Percentiles rank a stretch among this genome's conserved stretches.
phyloP scores from a whole-genome alignment of 2,888 invertebrate species.

The Agonopterix alstromeriana region DNA sequence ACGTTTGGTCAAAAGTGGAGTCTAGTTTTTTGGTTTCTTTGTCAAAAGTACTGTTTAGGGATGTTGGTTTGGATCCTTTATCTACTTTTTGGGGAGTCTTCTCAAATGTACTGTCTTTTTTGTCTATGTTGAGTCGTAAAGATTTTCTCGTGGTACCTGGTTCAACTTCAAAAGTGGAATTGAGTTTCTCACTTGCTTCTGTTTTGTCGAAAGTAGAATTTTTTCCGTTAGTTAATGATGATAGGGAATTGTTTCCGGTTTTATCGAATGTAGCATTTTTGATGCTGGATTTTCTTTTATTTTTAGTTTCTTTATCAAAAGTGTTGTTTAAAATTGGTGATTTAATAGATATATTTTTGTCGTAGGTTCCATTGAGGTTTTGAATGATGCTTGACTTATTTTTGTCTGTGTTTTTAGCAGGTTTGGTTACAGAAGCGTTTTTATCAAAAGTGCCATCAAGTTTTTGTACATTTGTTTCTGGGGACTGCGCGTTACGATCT shows the following conservation, averaged over 20 bases:
- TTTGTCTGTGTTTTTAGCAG: background rate
- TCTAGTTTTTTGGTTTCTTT: conserved; percentile 18
- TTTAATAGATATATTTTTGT: background rate
- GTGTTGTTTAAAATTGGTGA: conserved; percentile 12
- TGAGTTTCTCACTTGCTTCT: conserved; percentile 4
- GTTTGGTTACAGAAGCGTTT: conserved; percentile 1
- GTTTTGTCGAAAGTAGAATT: conserved; percentile 12
- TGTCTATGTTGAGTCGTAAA: background rate
- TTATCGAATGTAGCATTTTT: conserved; percentile 19
- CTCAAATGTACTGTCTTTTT: background rate
- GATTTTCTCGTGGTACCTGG: conserved; percentile 5
- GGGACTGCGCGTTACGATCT: background rate
- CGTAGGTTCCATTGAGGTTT: background rate
- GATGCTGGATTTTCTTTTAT: conserved; percentile 13
- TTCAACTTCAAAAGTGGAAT: conserved; percentile 15
- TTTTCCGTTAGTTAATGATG: background rate
- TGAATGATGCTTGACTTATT: background rate
- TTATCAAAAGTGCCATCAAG: conserved; percentile 15
- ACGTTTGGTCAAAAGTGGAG: conserved; percentile 16
- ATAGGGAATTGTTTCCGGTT: background rate
- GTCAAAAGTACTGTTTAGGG: conserved; percentile 38
- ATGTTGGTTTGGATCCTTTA: conserved; percentile 9
- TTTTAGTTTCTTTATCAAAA: conserved; percentile 18
- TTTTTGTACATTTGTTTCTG: background rate
- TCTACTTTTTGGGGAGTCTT: conserved; percentile 16